Base-by-base conservation (phyloP, 2,113 vertebrate species). In the Anseranas semipalmata region DNA sequence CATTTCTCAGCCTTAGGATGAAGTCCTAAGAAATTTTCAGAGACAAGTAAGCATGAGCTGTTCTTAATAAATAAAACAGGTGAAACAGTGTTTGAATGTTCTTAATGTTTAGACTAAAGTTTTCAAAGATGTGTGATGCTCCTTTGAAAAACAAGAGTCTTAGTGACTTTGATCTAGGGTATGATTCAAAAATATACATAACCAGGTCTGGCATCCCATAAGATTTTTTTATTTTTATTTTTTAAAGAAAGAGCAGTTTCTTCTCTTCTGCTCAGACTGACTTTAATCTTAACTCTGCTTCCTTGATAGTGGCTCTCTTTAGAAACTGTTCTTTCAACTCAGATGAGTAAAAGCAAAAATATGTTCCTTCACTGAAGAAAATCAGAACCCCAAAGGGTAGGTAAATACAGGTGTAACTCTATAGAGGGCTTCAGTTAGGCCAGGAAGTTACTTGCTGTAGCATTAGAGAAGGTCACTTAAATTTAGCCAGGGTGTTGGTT, bases 61-160 rank as follows among this genome's bases (percentile, higher is more conserved):
- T 60, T 91, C 66, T 95, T 93, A 91, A 85, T 95, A 93, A 95
- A 93, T 89, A 95, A 94, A 95, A 65, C 85, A 95, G 46, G 89
- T 95, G 81, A 95, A 91, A 87, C 33, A 50, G 79, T 89, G 81
- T 95, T 87, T 84, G 86, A 91, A 43, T 94, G 56, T 95, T 95
- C 93, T 72, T 87, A 91, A 78, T 75, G 35, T 72, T 85, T 37
- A 62, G 87, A 73, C 60, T 72, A 48, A 93, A 91, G 66, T 96
- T 96, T 95, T 95, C 87, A 76, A 89, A 89, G 93, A 48, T 91
- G 53, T 89, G 19, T 89, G 91, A 93, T 91, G 37, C 90, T 91
- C 52, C 87, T 95, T 95, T 96, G 94, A 96, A 96, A 97, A 90
- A 19, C 53, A 37, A 37, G 53, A 86, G 14, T 75, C 70, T 87